phyloP scores from a whole-genome alignment of 1,140 invertebrate genomes.

The Coelopa frigida region DNA sequence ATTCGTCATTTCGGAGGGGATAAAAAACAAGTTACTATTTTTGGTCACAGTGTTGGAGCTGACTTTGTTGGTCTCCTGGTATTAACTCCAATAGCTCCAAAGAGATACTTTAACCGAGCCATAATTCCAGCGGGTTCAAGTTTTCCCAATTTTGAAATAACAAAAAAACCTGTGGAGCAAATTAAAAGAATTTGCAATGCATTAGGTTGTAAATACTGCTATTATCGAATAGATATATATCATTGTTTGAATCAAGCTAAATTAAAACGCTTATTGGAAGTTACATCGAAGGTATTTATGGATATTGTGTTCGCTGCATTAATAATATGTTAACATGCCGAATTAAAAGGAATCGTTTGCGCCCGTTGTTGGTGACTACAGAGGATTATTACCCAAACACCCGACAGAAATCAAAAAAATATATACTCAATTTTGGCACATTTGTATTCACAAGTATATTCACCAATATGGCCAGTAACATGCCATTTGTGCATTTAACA shows the following conservation, averaged over 20 bases:
- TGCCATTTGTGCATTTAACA: too few relatives aligned
- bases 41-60: constrained; percentile 38
- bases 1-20: constrained; percentile 61
- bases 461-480: too few relatives aligned
- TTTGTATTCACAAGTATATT: constrained; percentile 36
- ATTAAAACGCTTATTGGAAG: constrained; percentile 21
- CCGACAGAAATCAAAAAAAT: constrained; percentile 20
- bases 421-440: constrained; percentile 30
- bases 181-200: constrained; percentile 22
- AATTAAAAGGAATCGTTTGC: constrained; percentile 23
- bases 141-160: constrained; percentile 29
- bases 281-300: constrained; percentile 15
- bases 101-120: constrained; percentile 23
- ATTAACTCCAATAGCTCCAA: constrained; percentile 28
- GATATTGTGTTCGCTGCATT: too few relatives aligned
- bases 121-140: constrained; percentile 42
- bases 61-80: constrained; percentile 30
- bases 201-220: constrained; percentile 22
- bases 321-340: too few relatives aligned
- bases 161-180: constrained; percentile 22
- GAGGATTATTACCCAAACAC: constrained; percentile 25
- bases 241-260: constrained; percentile 20
- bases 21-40: constrained; percentile 46
- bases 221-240: constrained; percentile 10
- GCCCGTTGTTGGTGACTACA: constrained; percentile 26